phyloP scores from a whole-genome alignment of 2,113 vertebrate species.

The Syrrhaptes paradoxus region DNA sequence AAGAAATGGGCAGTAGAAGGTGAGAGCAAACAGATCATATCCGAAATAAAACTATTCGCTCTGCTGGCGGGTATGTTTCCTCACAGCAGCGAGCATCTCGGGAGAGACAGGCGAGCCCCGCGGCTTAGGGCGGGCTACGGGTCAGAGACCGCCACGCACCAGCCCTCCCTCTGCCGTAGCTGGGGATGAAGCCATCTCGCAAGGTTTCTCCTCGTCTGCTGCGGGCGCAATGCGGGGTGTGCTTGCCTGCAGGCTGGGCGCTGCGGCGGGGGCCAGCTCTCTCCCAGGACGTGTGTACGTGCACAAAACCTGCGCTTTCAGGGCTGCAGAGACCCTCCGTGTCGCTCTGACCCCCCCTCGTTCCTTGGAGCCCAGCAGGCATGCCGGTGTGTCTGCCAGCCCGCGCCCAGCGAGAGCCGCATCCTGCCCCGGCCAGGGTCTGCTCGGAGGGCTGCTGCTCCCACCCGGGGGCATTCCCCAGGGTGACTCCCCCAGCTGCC shows the following conservation, averaged over 20 bases:
- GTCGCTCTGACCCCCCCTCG: neutral
- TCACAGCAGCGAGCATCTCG: neutral
- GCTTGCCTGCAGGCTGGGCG: neutral
- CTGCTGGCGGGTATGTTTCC: neutral
- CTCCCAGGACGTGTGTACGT: neutral
- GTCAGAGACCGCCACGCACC: neutral
- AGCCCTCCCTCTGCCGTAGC: neutral
- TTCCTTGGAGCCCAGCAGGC: neutral
- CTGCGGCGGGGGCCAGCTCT: neutral
- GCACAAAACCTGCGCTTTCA: neutral
- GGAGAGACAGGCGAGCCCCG: neutral
- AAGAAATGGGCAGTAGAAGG: conserved; percentile 50
- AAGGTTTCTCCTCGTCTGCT: neutral
- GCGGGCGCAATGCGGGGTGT: accelerated
- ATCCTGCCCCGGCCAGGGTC: accelerated
- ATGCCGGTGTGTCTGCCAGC: neutral
- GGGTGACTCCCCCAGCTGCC: neutral
- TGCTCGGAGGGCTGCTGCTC: neutral
- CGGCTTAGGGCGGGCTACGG: neutral
- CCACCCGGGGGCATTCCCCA: accelerated
- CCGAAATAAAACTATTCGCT: neutral
- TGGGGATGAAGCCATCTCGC: neutral
- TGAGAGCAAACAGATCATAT: conserved; percentile 26
- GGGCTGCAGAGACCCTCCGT: neutral
- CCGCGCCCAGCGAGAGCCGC: accelerated